phyloP scores from a whole-genome alignment of 2,113 vertebrate species.

The Lampris megalopsis region DNA sequence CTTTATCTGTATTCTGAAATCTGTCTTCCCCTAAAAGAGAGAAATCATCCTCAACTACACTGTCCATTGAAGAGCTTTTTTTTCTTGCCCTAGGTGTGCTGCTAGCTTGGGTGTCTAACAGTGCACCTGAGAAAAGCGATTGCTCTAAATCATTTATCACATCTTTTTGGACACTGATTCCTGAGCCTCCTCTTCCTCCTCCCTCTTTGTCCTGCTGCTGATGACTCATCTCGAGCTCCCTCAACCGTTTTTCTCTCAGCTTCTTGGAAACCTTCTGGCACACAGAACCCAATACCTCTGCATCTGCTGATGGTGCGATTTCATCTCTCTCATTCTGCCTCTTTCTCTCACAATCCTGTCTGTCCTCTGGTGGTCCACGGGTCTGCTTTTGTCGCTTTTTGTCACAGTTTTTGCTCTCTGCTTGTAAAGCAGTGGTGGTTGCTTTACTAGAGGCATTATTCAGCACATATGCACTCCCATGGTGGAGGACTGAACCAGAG shows the following conservation, averaged over 20 bases:
- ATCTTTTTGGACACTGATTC: neutral
- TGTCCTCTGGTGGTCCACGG: neutral
- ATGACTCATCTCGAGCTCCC: conserved; percentile 16
- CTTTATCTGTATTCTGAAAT: neutral
- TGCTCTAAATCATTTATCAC: conserved; percentile 5
- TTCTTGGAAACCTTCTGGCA: conserved; percentile 65
- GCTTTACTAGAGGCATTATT: neutral
- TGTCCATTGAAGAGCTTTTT: conserved; percentile 10
- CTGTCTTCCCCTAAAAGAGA: neutral
- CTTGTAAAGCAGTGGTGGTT: neutral
- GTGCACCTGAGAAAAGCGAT: neutral
- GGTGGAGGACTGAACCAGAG: neutral
- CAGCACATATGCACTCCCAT: neutral
- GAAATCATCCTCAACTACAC: neutral
- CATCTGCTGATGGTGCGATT: neutral
- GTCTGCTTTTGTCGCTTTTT: conserved; percentile 8
- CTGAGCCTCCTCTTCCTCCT: neutral
- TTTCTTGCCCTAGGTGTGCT: conserved; percentile 32
- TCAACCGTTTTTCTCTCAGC: conserved; percentile 51
- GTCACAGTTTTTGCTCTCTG: neutral
- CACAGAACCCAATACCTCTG: conserved; percentile 13
- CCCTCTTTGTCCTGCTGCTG: neutral
- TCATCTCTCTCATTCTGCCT: neutral
- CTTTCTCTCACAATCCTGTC: neutral
- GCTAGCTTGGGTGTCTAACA: conserved; percentile 6